Percentiles rank a stretch among this genome's conserved stretches.
These are phyloP conservation scores for Gymnocheta viridis DNA, from an alignment of 2,888 invertebrate genomes.

Conservation along the genomic window DNA sequence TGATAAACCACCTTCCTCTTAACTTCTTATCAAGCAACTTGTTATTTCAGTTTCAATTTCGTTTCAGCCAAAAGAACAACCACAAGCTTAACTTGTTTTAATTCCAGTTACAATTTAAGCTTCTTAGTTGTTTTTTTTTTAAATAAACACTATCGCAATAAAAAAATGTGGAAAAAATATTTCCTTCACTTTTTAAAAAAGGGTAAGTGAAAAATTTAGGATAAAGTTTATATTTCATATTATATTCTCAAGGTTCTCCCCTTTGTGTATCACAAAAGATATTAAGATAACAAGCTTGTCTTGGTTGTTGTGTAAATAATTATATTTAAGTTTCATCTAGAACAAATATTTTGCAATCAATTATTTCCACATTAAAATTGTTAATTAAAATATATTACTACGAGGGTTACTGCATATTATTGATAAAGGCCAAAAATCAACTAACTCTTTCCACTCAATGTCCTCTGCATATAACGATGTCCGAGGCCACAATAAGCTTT, in stretches of 20 bases:
- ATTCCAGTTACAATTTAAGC: slow-evolving; percentile 21
- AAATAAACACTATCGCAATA: background rate
- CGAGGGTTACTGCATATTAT: too few relatives aligned
- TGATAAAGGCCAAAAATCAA: too few relatives aligned
- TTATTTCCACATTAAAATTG: too few relatives aligned
- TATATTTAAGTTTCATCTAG: too few relatives aligned
- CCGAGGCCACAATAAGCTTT: too few relatives aligned
- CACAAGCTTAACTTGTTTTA: background rate
- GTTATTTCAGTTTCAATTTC: slow-evolving; percentile 41
- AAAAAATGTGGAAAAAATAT: background rate
- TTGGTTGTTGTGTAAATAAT: background rate
- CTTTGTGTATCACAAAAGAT: background rate
- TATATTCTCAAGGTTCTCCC: background rate
- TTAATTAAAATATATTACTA: too few relatives aligned
- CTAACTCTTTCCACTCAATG: too few relatives aligned
- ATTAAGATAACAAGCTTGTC: background rate
- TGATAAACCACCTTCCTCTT: slow-evolving; percentile 13
- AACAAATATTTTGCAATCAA: too few relatives aligned
- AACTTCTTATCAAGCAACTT: slow-evolving; percentile 16
- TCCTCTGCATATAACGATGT: too few relatives aligned
- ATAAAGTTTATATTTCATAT: background rate
- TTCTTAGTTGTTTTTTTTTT: slow-evolving; percentile 12
- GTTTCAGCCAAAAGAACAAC: slow-evolving; percentile 17
- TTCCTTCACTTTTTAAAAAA: background rate
- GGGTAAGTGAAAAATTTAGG: background rate